These are phyloP conservation scores for Baronia brevicornis DNA, from an alignment of 2,888 invertebrate species.

Conservation along the genomic window DNA sequence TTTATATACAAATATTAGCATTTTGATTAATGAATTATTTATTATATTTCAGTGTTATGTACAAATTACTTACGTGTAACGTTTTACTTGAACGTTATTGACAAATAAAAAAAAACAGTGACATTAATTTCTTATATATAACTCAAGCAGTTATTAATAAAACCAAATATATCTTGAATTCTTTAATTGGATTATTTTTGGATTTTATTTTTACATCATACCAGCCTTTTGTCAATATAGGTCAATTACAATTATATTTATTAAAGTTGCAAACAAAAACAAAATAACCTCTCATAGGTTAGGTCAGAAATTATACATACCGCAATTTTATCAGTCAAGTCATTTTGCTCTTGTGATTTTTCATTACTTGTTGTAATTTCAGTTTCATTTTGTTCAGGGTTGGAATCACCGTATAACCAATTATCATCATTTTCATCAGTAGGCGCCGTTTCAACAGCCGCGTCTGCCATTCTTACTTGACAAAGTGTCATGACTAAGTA, in stretches of 20 bases:
- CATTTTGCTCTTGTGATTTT: conserved; percentile 28
- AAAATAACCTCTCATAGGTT: conserved; percentile 18
- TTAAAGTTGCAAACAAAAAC: not conserved
- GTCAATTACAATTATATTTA: not conserved
- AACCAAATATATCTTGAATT: no score
- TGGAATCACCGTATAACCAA: conserved; percentile 90
- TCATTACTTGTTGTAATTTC: conserved; percentile 26
- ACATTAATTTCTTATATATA: no score
- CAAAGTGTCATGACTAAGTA: conserved; percentile 8
- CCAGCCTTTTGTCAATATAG: not conserved
- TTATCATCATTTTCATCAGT: conserved; percentile 86
- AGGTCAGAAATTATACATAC: conserved; percentile 17
- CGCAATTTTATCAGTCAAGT: conserved; percentile 13
- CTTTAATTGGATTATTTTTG: no score
- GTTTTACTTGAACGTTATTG: no score
- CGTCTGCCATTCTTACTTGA: conserved; percentile 53
- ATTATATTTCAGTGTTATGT: no score
- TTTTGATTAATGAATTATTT: no score
- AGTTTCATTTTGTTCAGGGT: conserved; percentile 51
- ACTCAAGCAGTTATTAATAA: no score
- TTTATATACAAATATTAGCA: no score
- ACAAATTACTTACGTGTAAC: no score
- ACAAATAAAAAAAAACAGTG: no score
- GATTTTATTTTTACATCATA: no score
- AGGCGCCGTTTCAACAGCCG: conserved; percentile 48